Conservation (phyloP, 2,888 invertebrate species). For the Ischnus inquisitorius region DNA sequence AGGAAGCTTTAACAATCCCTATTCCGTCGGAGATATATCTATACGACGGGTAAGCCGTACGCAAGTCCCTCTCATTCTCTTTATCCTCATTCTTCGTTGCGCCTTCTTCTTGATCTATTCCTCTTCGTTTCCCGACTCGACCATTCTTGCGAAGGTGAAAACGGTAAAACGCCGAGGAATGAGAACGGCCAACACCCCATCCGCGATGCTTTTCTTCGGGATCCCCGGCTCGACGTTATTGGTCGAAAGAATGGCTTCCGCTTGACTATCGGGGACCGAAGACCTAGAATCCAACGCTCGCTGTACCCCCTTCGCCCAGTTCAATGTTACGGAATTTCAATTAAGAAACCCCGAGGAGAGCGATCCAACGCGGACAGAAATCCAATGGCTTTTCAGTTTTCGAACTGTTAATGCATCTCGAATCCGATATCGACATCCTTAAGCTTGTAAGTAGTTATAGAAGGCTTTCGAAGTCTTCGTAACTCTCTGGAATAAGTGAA, state of each 20-base stretch:
- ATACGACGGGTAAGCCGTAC: slow-evolving; percentile 27
- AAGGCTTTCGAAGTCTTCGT: not conserved
- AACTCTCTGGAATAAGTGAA: not conserved
- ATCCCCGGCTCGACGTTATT: slow-evolving; percentile 56
- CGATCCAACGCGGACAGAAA: slow-evolving; percentile 30
- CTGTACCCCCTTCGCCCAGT: slow-evolving; percentile 33
- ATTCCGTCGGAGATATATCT: slow-evolving; percentile 5
- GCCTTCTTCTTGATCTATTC: slow-evolving; percentile 50
- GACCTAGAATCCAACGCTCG: slow-evolving; percentile 17
- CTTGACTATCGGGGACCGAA: slow-evolving; percentile 48
- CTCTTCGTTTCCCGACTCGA: slow-evolving; percentile 28
- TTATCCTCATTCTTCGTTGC: slow-evolving; percentile 31
- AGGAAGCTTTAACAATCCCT: slow-evolving; percentile 15
- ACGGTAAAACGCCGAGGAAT: slow-evolving; percentile 24
- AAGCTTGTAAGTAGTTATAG: slow-evolving; percentile 1
- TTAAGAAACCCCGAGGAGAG: slow-evolving; percentile 45
- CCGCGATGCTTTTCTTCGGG: slow-evolving; percentile 43
- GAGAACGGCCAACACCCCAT: slow-evolving; percentile 46
- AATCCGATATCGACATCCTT: not conserved
- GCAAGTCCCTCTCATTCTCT: slow-evolving; percentile 45
- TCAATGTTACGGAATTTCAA: slow-evolving; percentile 65
- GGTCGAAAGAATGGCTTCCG: slow-evolving; percentile 58
- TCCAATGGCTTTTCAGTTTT: slow-evolving; percentile 14
- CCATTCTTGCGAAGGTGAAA: slow-evolving; percentile 37
- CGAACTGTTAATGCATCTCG: slow-evolving; percentile 13